Evolutionary conservation across 2,888 invertebrate genomes (phyloP).

Genomic region (Agrochola litura): DNA sequence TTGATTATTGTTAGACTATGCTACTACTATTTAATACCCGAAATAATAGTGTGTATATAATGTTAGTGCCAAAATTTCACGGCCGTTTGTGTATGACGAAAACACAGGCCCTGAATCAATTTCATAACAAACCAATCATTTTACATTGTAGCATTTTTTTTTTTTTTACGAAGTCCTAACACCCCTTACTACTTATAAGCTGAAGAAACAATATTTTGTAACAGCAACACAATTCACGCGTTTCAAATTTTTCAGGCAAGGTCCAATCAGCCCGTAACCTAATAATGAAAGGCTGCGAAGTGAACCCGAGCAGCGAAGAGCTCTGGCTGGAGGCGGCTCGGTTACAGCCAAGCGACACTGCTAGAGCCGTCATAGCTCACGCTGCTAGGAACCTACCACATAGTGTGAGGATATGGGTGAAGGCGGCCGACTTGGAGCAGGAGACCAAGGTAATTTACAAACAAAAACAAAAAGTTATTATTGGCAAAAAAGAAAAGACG

Average conservation of each 20-base stretch:
- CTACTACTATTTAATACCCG: too few relatives aligned
- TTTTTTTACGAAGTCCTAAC: not conserved
- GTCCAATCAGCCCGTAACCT: constrained; percentile 98
- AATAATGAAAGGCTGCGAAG: constrained; percentile 99
- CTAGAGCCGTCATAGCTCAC: constrained; percentile 98
- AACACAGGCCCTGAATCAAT: not conserved
- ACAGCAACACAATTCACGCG: not conserved
- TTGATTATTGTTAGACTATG: not conserved
- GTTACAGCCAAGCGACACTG: constrained; percentile 97
- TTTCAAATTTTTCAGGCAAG: constrained; percentile 88
- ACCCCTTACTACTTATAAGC: not conserved
- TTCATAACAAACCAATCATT: not conserved
- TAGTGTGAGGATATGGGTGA: constrained; percentile 99
- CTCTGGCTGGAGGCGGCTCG: constrained; percentile 99
- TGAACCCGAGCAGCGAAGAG: constrained; percentile 99
- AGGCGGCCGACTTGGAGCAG: constrained; percentile 98
- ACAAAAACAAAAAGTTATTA: too few relatives aligned
- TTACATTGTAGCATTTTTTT: not conserved
- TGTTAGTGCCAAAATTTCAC: too few relatives aligned
- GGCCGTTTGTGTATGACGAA: too few relatives aligned
- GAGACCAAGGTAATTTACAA: constrained; percentile 93
- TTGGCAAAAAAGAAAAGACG: too few relatives aligned
- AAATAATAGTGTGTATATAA: too few relatives aligned
- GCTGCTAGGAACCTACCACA: constrained; percentile 98
- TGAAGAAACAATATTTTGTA: not conserved